These are phyloP conservation scores for Microcebus murinus DNA, from an alignment of 2,113 vertebrate species.

Conservation along the genomic window DNA sequence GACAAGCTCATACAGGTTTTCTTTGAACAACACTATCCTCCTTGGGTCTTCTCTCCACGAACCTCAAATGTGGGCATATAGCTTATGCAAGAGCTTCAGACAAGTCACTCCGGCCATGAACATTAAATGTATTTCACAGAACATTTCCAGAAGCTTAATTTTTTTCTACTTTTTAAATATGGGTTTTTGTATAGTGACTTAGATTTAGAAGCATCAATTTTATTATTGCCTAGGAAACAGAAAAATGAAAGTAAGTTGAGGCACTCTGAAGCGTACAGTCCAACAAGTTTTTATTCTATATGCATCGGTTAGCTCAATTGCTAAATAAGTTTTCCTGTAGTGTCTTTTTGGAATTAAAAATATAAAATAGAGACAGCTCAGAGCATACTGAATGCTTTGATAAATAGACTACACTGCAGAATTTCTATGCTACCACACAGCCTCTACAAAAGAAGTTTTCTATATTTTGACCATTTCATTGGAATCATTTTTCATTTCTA, in stretches of 20 bases:
- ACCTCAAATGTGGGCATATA: not conserved
- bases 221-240: not conserved
- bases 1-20: not conserved
- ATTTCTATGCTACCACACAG: not conserved
- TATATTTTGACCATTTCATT: not conserved
- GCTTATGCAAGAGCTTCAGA: not conserved
- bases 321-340: not conserved
- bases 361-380: not conserved
- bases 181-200: conserved; percentile 21
- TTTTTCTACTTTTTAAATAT: not conserved
- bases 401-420: not conserved
- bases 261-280: not conserved
- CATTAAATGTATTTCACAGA: not conserved
- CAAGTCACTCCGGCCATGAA: not conserved
- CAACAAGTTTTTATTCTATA: not conserved
- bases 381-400: not conserved
- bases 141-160: not conserved
- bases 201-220: conserved; percentile 32
- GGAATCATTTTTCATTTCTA: conserved; percentile 6
- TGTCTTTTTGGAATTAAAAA: not conserved
- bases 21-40: not conserved
- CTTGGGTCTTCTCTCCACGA: not conserved
- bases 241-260: not conserved
- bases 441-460: not conserved
- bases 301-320: not conserved